These are phyloP conservation scores for Camponotus floridanus DNA, from an alignment of 1,140 invertebrate genomes.

Conservation along the genomic window DNA sequence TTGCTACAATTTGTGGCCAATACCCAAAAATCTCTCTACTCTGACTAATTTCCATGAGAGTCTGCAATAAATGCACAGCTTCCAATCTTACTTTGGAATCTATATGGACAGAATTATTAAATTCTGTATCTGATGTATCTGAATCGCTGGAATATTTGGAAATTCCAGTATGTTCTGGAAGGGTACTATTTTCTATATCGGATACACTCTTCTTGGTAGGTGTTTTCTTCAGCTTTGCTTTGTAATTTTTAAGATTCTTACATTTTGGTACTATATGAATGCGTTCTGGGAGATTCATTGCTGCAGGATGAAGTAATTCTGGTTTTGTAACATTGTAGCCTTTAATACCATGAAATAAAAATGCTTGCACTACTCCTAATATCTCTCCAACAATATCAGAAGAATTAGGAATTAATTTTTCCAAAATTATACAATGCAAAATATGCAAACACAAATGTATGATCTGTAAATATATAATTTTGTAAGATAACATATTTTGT, in stretches of 20 bases:
- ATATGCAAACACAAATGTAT: slow-evolving; percentile 77
- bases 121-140: slow-evolving; percentile 86
- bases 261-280: slow-evolving; percentile 78
- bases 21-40: slow-evolving; percentile 90
- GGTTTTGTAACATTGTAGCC: slow-evolving; percentile 78
- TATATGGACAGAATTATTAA: slow-evolving; percentile 74
- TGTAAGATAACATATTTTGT: neutral
- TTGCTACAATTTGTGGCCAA: slow-evolving; percentile 89
- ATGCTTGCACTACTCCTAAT: slow-evolving; percentile 86
- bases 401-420: slow-evolving; percentile 69
- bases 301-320: slow-evolving; percentile 85
- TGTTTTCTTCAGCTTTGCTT: slow-evolving; percentile 76
- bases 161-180: slow-evolving; percentile 68
- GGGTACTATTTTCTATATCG: slow-evolving; percentile 64
- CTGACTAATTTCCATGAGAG: slow-evolving; percentile 85
- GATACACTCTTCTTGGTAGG: slow-evolving; percentile 73
- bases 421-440: slow-evolving; percentile 70
- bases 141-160: slow-evolving; percentile 86
- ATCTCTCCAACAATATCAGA: slow-evolving; percentile 83
- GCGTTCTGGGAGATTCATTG: slow-evolving; percentile 86
- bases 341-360: slow-evolving; percentile 85
- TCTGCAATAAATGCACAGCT: slow-evolving; percentile 85
- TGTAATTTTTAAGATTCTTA: slow-evolving; percentile 82
- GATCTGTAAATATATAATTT: slow-evolving; percentile 72
- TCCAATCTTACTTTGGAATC: slow-evolving; percentile 86